Base-by-base conservation (phyloP, 1,140 invertebrate species). In the Caenorhabditis briggsae region DNA sequence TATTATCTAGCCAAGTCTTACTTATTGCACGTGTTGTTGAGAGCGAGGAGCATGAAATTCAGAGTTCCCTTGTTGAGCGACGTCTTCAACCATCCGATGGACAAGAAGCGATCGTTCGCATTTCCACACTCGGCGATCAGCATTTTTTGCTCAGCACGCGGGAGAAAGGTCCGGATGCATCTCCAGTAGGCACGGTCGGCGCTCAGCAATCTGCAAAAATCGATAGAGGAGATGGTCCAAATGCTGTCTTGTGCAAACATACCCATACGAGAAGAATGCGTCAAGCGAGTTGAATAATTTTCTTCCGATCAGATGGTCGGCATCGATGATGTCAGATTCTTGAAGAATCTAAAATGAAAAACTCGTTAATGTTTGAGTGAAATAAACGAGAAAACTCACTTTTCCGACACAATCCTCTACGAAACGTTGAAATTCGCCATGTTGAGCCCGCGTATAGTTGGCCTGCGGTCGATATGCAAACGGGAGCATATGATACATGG, bases 231-330 rank as follows among this genome's bases (percentile, higher is more conserved):
- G 11, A 53, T 8, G 50, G 18, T 43, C 20, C 9, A 7, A 18
- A 16, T 16, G 33, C 14, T 43, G 82, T 6, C 9, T 20, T 7
- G 23, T 82, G 43, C 12, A 82, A 43, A 55, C 83, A 48, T n/a
- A 89, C 89, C 89, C 89, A 53, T 89, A 87, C 6, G 86, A 50
- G 65, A 89, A 89, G 50, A 89, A 89, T 20, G 82, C 55, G 84
- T 89, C 89, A 7, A 89, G 82, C n/a, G 83, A 82, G 20, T 90
- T 89, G 55, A 89, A 74, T 41, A 89, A 83, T n/a, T 5, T 41
- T 41, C 83, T 33, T 8, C 82, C 89, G 48, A 87, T 82, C 23
- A 18, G 12, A 48, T 86, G 82, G 5, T 64, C 53, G 12, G 70
- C 70, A 23, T 86, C 85, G 64, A 86, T 55, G 7, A 86, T 55